Evolutionary conservation across 2,888 invertebrate genomes (phyloP).

Genomic region (Melanostoma mellinum): DNA sequence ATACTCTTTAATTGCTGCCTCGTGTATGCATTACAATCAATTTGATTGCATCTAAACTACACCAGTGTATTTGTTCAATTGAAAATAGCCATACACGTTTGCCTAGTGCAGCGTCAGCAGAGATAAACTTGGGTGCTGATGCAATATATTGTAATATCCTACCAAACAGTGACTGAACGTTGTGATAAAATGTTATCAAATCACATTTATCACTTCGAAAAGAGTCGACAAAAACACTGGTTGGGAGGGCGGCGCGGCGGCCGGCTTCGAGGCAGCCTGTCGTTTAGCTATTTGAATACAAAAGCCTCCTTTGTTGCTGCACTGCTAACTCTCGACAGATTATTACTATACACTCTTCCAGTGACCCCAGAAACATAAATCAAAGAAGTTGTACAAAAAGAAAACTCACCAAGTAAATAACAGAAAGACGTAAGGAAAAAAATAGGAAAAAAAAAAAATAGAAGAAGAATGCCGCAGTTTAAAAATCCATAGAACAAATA

Average conservation of each 20-base stretch:
- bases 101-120: background rate
- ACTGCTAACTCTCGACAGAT: slow-evolving; percentile 28
- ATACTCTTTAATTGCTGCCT: slow-evolving; percentile 3
- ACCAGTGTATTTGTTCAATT: background rate
- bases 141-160: slow-evolving; percentile 1
- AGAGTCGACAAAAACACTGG: slow-evolving; percentile 4
- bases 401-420: slow-evolving; percentile 34
- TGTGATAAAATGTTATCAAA: slow-evolving; percentile 64
- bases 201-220: slow-evolving; percentile 43
- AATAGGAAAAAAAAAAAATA: background rate
- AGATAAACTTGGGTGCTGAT: slow-evolving; percentile 7
- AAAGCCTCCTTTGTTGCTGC: background rate
- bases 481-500: slow-evolving; percentile 65
- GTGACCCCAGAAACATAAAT: slow-evolving; percentile 54
- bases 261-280: background rate
- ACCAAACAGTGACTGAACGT: slow-evolving; percentile 40
- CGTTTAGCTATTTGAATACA: background rate
- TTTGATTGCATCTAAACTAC: slow-evolving; percentile 5
- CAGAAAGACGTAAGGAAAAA: background rate
- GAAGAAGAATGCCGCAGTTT: slow-evolving; percentile 47
- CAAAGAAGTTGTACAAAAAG: slow-evolving; percentile 41
- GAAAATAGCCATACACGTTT: background rate
- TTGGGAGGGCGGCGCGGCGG: background rate
- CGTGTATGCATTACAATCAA: slow-evolving; percentile 5
- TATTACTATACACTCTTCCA: slow-evolving; percentile 22